Conservation (phyloP, 2,888 invertebrate species). For the Epirrhoe alternata region DNA sequence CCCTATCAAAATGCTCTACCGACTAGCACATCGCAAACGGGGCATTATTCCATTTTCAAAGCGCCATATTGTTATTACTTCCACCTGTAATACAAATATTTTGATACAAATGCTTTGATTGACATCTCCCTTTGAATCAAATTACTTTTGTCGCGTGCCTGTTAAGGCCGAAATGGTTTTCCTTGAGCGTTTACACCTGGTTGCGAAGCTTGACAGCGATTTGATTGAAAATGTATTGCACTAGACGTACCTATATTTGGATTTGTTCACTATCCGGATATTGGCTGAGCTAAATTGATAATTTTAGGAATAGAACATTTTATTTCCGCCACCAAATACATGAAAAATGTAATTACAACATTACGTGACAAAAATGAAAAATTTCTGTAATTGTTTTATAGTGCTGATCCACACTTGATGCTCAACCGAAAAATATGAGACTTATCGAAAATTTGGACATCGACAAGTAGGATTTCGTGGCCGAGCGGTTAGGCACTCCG, state of each 20-base stretch:
- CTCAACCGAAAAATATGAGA: too few relatives aligned
- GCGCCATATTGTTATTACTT: constrained; percentile 20
- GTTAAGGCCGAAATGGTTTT: constrained; percentile 22
- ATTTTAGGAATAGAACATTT: too few relatives aligned
- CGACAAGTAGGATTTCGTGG: too few relatives aligned
- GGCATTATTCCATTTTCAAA: constrained; percentile 15
- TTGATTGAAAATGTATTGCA: constrained; percentile 1
- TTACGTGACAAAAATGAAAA: too few relatives aligned
- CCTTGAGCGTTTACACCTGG: constrained; percentile 15
- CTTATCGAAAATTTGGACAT: too few relatives aligned
- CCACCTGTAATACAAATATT: constrained; percentile 28
- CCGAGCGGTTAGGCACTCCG: too few relatives aligned
- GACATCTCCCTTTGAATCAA: constrained; percentile 29
- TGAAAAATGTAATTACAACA: too few relatives aligned
- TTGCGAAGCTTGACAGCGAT: constrained; percentile 4
- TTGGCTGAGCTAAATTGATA: not conserved
- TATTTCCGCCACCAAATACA: too few relatives aligned
- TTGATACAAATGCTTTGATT: constrained; percentile 33
- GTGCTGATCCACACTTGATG: too few relatives aligned
- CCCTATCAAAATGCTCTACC: too few relatives aligned
- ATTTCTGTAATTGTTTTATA: too few relatives aligned
- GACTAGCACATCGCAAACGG: constrained; percentile 13
- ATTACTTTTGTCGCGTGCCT: constrained; percentile 29
- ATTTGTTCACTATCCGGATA: not conserved
- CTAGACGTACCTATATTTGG: not conserved